Conservation (phyloP, 2,888 invertebrate genomes). For the Clostera curtula region DNA sequence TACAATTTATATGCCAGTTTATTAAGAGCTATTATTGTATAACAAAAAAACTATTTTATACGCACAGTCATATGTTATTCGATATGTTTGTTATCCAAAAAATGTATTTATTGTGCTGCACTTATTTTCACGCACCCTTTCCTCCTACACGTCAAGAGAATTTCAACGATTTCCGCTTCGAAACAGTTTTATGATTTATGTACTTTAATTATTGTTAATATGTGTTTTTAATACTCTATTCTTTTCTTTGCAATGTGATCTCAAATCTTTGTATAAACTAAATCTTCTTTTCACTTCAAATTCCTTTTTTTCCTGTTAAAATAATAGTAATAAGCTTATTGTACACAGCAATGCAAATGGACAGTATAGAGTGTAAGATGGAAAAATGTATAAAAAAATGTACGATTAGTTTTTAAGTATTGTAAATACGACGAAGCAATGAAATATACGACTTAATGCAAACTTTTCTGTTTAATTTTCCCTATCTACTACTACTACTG, state of each 20-base stretch:
- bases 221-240: conserved; percentile 24
- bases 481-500: conserved; percentile 1
- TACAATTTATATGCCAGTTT: no score
- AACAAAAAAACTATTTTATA: conserved; percentile 12
- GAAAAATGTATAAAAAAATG: conserved; percentile 49
- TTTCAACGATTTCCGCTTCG: conserved; percentile 30
- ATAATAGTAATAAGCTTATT: conserved; percentile 30
- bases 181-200: conserved; percentile 32
- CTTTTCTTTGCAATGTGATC: conserved; percentile 29
- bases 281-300: conserved; percentile 9
- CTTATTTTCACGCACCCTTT: conserved; percentile 16
- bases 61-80: conserved; percentile 14
- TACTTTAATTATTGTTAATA: conserved; percentile 19
- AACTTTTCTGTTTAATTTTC: conserved; percentile 7
- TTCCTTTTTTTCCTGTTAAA: conserved; percentile 23
- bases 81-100: conserved; percentile 12
- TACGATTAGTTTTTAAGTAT: conserved; percentile 44
- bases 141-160: conserved; percentile 19
- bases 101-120: conserved; percentile 18
- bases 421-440: conserved; percentile 59
- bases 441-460: conserved; percentile 55
- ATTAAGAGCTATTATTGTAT: no score
- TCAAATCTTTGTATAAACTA: conserved; percentile 34
- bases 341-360: conserved; percentile 45
- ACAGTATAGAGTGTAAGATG: conserved; percentile 53